Evolutionary conservation across 2,113 vertebrate genomes (phyloP).

Genomic region (Brachionichthys hirsutus): DNA sequence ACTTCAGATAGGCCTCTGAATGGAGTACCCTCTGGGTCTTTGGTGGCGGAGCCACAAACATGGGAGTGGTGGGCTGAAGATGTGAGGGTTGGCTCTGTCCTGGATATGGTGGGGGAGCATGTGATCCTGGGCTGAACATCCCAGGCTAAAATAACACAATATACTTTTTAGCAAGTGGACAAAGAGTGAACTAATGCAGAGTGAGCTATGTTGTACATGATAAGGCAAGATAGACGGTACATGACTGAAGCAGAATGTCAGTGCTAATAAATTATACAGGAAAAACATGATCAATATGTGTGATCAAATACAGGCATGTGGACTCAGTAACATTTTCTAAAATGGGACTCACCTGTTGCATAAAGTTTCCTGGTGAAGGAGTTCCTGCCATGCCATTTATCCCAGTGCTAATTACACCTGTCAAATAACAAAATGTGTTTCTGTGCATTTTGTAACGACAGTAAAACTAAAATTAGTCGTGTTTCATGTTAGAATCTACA

Average conservation of each 20-base stretch:
- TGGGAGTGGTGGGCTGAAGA: conserved; percentile 89
- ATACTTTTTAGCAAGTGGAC: neutral
- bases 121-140: conserved; percentile 87
- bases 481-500: conserved; percentile 12
- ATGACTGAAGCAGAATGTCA: too few relatives aligned
- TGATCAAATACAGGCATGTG: neutral
- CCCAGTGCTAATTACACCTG: conserved; percentile 91
- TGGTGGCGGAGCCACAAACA: conserved; percentile 96
- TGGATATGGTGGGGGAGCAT: conserved; percentile 94
- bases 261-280: too few relatives aligned
- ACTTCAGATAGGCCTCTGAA: conserved; percentile 97
- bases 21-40: conserved; percentile 96
- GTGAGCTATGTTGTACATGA: neutral
- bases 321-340: neutral
- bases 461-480: neutral
- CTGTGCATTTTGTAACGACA: neutral
- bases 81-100: conserved; percentile 86
- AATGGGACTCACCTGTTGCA: conserved; percentile 86
- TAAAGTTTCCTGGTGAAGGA: conserved; percentile 85
- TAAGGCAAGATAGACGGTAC: too few relatives aligned
- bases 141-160: conserved; percentile 81
- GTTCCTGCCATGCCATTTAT: conserved; percentile 90
- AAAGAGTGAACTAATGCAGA: neutral
- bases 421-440: conserved; percentile 40
- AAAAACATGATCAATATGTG: too few relatives aligned